Evolutionary conservation across 2,113 vertebrate species (phyloP).

Genomic region (Macquaria australasica): DNA sequence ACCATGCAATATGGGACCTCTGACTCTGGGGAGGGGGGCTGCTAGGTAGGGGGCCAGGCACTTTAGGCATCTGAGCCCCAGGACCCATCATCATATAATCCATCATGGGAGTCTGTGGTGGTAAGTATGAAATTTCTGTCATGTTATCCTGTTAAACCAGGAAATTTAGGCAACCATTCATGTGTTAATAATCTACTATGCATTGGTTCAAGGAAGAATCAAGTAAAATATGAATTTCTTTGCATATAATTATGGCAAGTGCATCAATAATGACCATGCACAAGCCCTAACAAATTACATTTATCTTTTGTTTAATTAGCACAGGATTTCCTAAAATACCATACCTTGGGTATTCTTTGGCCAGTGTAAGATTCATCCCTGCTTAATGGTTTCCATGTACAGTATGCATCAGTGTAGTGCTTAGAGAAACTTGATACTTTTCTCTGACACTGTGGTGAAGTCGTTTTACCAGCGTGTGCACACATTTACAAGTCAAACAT

Average conservation of each 20-base stretch:
- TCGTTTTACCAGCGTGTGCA: not conserved
- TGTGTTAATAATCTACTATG: not conserved
- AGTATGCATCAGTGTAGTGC: not conserved
- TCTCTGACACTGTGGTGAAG: not conserved
- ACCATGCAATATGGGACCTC: not conserved
- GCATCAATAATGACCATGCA: not conserved
- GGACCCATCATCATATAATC: not conserved
- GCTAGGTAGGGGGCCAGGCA: not conserved
- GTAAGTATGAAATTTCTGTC: not conserved
- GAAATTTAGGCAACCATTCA: not conserved
- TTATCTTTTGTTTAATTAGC: not conserved
- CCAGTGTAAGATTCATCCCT: not conserved
- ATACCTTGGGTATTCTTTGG: not conserved
- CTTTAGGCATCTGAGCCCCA: not conserved
- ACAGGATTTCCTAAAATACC: not conserved
- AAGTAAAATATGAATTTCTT: not conserved
- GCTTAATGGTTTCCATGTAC: not conserved
- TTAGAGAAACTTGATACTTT: constrained; percentile 18
- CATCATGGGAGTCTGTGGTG: not conserved
- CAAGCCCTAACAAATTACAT: not conserved
- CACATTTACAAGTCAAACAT: constrained; percentile 5
- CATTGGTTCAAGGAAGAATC: not conserved
- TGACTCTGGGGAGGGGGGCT: constrained; percentile 7
- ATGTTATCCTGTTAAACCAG: not conserved
- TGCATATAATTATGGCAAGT: not conserved